Conservation (phyloP, 2,113 vertebrate genomes). For the Theristicus caerulescens region DNA sequence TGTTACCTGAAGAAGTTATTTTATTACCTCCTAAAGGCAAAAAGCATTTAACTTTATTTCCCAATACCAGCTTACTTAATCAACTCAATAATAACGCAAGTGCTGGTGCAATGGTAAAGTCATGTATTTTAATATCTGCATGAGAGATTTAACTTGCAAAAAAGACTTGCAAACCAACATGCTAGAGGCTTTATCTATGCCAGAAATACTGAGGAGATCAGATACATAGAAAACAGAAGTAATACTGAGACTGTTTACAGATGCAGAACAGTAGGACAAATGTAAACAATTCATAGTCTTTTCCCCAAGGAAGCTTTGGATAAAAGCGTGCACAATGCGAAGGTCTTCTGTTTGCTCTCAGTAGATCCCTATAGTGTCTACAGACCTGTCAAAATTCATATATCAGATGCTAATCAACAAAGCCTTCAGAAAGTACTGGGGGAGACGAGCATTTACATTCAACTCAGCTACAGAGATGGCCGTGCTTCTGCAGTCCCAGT, state of each 20-base stretch:
- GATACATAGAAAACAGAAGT: neutral
- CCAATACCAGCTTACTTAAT: neutral
- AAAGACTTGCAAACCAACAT: neutral
- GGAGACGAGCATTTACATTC: constrained; percentile 8
- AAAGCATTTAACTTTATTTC: neutral
- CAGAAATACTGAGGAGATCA: neutral
- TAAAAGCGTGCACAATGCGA: neutral
- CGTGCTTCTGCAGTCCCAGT: neutral
- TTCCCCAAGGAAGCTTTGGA: neutral
- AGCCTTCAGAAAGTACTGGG: neutral
- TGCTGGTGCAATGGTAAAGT: neutral
- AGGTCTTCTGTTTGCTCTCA: neutral
- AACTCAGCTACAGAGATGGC: neutral
- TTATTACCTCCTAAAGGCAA: neutral
- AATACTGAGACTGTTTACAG: neutral
- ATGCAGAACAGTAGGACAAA: neutral
- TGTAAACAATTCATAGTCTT: neutral
- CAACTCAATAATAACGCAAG: neutral
- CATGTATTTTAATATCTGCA: neutral
- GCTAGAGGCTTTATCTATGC: neutral
- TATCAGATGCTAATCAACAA: constrained; percentile 7
- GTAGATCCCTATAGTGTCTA: neutral
- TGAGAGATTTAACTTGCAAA: neutral
- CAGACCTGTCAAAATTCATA: neutral
- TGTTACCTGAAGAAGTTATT: neutral